phyloP scores from a whole-genome alignment of 2,797 vertebrate genomes.

The Xerus rutilus region DNA sequence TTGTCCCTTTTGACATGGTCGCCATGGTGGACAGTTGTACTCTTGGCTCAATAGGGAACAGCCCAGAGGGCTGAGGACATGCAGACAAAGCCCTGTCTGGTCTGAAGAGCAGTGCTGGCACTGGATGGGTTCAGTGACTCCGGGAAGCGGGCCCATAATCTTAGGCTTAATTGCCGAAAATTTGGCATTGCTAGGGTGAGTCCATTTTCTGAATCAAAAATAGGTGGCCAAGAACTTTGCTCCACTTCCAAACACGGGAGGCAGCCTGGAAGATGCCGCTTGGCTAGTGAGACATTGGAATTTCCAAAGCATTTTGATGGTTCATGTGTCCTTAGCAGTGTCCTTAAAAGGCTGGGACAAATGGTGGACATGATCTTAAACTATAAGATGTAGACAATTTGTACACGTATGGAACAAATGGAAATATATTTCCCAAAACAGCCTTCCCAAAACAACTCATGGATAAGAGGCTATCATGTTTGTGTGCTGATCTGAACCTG shows the following conservation, averaged over 20 bases:
- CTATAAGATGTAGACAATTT: not conserved
- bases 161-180: not conserved
- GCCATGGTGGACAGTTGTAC: not conserved
- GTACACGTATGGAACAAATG: not conserved
- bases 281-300: not conserved
- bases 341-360: not conserved
- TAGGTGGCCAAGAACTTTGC: not conserved
- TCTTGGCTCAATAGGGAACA: slow-evolving; percentile 34
- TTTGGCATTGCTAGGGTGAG: not conserved
- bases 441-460: not conserved
- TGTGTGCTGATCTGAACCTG: not conserved
- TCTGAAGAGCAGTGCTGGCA: not conserved
- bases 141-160: not conserved
- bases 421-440: not conserved
- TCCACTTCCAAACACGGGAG: not conserved
- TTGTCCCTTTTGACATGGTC: not conserved
- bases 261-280: not conserved
- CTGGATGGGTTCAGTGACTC: not conserved
- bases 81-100: not conserved
- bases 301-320: not conserved
- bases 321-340: not conserved
- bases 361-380: not conserved
- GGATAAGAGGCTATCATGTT: not conserved
- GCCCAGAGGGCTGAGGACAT: not conserved
- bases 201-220: slow-evolving; percentile 30